Base-by-base conservation (phyloP, 2,888 invertebrate genomes). In the Mimachlamys varia region DNA sequence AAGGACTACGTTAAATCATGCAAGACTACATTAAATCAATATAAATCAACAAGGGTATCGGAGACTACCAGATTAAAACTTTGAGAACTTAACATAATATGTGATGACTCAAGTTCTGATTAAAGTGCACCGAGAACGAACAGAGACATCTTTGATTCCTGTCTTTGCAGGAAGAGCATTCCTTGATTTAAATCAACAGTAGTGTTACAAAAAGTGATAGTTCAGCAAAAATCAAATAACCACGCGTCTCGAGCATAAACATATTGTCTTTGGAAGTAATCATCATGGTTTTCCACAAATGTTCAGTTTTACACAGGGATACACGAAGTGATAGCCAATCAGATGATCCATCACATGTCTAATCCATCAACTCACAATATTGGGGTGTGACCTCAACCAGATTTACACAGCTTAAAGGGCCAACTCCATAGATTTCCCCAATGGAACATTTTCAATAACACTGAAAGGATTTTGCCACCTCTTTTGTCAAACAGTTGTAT, bases 321-420 rank as follows among this genome's bases (percentile, higher is more conserved):
- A 76, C 76, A 76, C 27, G 27, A 13, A 22, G 76, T 76, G 76
- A 76, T 17, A 15, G 76, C 76, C 76, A 76, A 76, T 76, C 76
- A 76, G 76, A 27, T 76, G 33, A 76, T 76, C 76, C 76, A 76
- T 76, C 76, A 76, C 33, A 76, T 33, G 33, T 76, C 76, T 27
- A 27, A 76, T 76, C 76, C 76, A 76, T 76, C 76, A 76, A 76
- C 27, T 27, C 12, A 76, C 27, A 33, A 13, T 33, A 76, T 27
- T 27, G 33, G 76, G 27, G 58, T 58, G 19, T 58, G 58, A 19
- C 33, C 33, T 33, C 27, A 33, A 76, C 33, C 53, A 53, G 19
- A 53, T 53, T 53, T 10, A 33, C 76, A 76, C 33, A 33, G 76
- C 76, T 76, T 76, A 5, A 76, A 33, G 33, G 22, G 17, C 62